Conservation (phyloP, 1,140 invertebrate species). For the Euura saliciscinereae region DNA sequence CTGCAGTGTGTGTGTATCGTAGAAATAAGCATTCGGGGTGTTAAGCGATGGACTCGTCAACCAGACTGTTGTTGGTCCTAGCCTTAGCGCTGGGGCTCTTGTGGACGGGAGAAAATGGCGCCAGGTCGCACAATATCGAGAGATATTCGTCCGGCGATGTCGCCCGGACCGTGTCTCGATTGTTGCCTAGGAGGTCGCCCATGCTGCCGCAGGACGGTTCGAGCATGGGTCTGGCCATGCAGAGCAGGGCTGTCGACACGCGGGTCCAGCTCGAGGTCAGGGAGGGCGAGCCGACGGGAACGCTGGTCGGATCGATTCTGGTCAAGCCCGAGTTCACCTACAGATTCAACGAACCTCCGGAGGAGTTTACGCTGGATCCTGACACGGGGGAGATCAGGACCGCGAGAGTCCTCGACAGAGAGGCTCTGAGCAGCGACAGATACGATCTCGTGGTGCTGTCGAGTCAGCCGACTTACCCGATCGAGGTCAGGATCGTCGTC, state of each 20-base stretch:
- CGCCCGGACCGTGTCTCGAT: conserved; percentile 43
- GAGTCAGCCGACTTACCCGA: conserved; percentile 91
- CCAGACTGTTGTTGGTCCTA: conserved; percentile 10
- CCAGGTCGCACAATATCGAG: conserved; percentile 23
- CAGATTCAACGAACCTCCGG: conserved; percentile 87
- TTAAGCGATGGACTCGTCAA: conserved; percentile 3
- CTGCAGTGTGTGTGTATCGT: neutral
- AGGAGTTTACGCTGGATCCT: conserved; percentile 81
- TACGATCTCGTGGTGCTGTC: conserved; percentile 90
- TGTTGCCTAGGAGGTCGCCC: conserved; percentile 54
- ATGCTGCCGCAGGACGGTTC: conserved; percentile 48
- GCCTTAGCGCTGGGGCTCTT: conserved; percentile 30
- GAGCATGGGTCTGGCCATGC: conserved; percentile 69
- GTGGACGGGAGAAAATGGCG: conserved; percentile 41
- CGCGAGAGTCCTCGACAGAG: conserved; percentile 80
- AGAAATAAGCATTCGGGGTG: neutral
- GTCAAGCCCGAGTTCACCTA: conserved; percentile 87
- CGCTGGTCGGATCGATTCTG: conserved; percentile 83
- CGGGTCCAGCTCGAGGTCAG: conserved; percentile 82
- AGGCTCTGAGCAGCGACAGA: conserved; percentile 75
- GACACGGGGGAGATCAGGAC: conserved; percentile 84
- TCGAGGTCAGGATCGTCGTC: conserved; percentile 87
- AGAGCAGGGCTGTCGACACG: conserved; percentile 84
- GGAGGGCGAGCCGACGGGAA: conserved; percentile 83
- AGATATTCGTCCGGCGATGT: conserved; percentile 32